Evolutionary conservation across 2,888 invertebrate genomes (phyloP).

Genomic region (Pyrocoelia pectoralis): DNA sequence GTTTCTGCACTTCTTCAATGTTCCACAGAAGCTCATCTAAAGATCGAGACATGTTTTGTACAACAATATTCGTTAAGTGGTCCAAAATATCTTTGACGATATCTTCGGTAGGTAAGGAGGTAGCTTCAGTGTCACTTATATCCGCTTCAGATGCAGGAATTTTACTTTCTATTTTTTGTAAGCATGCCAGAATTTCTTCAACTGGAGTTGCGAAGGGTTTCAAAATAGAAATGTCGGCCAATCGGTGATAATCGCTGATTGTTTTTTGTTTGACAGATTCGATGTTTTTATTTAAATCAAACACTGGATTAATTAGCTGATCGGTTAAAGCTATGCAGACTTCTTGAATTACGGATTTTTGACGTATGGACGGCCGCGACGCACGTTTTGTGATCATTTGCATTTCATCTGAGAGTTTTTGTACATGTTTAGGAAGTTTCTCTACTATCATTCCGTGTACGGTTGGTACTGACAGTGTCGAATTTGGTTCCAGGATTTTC

Average conservation of each 20-base stretch:
- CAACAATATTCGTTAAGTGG: conserved; percentile 56
- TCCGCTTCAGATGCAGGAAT: conserved; percentile 40
- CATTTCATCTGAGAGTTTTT: conserved; percentile 51
- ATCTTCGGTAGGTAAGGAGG: conserved; percentile 43
- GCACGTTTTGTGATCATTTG: conserved; percentile 52
- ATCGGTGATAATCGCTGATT: conserved; percentile 45
- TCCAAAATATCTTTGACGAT: conserved; percentile 57
- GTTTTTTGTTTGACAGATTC: conserved; percentile 59
- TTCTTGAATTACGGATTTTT: conserved; percentile 54
- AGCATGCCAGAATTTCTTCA: conserved; percentile 52
- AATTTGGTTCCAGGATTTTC: background rate
- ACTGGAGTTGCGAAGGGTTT: conserved; percentile 51
- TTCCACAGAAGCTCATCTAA: conserved; percentile 55
- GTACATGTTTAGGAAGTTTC: conserved; percentile 50
- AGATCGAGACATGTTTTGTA: conserved; percentile 53
- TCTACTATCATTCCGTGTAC: conserved; percentile 40
- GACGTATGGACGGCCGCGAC: conserved; percentile 48
- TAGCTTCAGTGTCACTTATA: conserved; percentile 35
- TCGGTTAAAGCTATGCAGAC: conserved; percentile 68
- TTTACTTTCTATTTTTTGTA: conserved; percentile 51
- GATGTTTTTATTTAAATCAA: conserved; percentile 68
- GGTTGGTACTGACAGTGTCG: conserved; percentile 35
- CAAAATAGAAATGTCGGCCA: conserved; percentile 45
- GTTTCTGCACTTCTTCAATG: conserved; percentile 53
- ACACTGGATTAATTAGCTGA: conserved; percentile 69